Conservation (phyloP, 2,888 invertebrate genomes). For the Ennomos fuscantarius region DNA sequence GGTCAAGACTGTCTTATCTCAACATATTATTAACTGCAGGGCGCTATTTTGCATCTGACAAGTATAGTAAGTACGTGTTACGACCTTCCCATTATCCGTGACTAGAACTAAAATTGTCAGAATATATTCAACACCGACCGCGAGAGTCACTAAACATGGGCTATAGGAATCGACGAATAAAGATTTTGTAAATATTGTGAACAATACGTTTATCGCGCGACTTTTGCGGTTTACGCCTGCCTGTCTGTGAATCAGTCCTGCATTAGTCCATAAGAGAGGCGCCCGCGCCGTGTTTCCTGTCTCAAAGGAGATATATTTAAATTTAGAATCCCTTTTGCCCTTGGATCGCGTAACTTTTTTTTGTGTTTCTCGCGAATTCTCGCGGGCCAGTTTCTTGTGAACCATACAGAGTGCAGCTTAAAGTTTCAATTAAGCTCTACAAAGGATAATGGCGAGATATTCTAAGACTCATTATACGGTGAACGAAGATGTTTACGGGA, state of each 20-base stretch:
- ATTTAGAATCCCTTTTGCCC: conserved; percentile 77
- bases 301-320: conserved; percentile 74
- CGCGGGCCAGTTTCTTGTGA: conserved; percentile 61
- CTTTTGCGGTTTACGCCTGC: conserved; percentile 76
- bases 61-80: neutral
- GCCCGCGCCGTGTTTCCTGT: conserved; percentile 74
- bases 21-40: conserved; percentile 26
- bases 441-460: conserved; percentile 50
- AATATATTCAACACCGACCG: neutral
- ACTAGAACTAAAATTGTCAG: conserved; percentile 9
- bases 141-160: neutral
- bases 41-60: conserved; percentile 30
- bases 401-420: conserved; percentile 43
- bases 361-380: conserved; percentile 58
- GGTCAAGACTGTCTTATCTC: conserved; percentile 37
- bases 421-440: conserved; percentile 30
- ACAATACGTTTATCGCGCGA: conserved; percentile 71
- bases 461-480: conserved; percentile 74
- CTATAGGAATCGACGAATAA: conserved; percentile 28
- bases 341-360: conserved; percentile 55
- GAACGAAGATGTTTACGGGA: conserved; percentile 79
- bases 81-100: conserved; percentile 19
- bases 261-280: conserved; percentile 79
- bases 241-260: conserved; percentile 77
- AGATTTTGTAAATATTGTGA: conserved; percentile 67